These are phyloP conservation scores for Trachelus troglodyta DNA, from an alignment of 2,888 invertebrate species.

Conservation along the genomic window DNA sequence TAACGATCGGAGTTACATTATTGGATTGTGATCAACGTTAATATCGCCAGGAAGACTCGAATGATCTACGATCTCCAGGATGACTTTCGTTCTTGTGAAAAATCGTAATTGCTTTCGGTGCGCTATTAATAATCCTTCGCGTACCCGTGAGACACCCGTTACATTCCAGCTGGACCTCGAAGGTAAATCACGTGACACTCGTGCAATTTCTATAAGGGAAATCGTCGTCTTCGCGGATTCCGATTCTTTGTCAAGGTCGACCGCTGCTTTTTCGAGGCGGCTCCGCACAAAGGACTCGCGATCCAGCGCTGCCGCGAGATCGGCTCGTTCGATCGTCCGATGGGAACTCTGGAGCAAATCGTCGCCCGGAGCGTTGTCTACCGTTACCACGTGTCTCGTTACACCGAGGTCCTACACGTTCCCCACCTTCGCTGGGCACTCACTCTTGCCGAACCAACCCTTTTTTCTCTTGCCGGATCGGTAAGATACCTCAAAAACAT, in stretches of 20 bases:
- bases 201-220: no score
- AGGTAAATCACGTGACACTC: no score
- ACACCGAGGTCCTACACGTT: background rate
- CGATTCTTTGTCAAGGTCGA: background rate
- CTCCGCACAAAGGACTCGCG: conserved; percentile 28
- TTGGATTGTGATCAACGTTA: conserved; percentile 3
- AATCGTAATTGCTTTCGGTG: no score
- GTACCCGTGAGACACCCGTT: no score
- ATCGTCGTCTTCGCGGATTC: background rate
- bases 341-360: conserved; percentile 33
- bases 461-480: no score
- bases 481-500: no score
- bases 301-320: conserved; percentile 25
- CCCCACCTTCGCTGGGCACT: no score
- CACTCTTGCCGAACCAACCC: background rate
- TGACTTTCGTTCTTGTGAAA: no score
- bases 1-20: conserved; percentile 30
- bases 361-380: conserved; percentile 49
- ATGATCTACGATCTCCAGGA: no score
- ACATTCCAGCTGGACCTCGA: no score
- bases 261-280: conserved; percentile 24
- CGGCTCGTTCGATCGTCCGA: background rate
- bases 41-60: no score
- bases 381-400: conserved; percentile 48
- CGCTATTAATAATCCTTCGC: no score